Evolutionary conservation across 2,113 vertebrate species (phyloP).

Genomic region (Phalacrocorax aristotelis): DNA sequence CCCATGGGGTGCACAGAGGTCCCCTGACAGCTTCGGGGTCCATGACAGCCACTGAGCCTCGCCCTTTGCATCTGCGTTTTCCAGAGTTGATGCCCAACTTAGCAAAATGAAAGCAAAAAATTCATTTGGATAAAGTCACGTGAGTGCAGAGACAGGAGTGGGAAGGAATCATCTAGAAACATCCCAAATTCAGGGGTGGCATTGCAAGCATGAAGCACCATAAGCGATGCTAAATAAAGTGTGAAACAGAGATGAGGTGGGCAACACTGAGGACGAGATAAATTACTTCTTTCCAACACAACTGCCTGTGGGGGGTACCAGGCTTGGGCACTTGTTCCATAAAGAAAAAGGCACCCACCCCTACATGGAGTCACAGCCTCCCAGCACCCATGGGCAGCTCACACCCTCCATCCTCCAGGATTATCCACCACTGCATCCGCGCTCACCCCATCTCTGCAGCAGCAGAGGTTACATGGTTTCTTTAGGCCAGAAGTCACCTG

Average conservation of each 20-base stretch:
- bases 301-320: background rate
- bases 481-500: background rate
- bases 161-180: background rate
- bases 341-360: background rate
- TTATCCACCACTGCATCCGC: background rate
- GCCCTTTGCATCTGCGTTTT: background rate
- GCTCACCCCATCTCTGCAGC: background rate
- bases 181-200: background rate
- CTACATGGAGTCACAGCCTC: fast-evolving
- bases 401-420: background rate
- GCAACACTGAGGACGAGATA: background rate
- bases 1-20: background rate
- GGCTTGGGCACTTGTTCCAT: fast-evolving
- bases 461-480: background rate
- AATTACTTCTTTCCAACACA: background rate
- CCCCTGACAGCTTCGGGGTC: background rate
- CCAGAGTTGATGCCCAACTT: background rate
- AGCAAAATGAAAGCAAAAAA: background rate
- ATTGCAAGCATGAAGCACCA: fast-evolving
- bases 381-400: background rate
- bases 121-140: background rate
- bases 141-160: background rate
- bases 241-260: background rate
- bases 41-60: fast-evolving
- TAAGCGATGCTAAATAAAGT: background rate